A percentile compares a stretch with the other conserved stretches of the same genome.
These are phyloP conservation scores for Cetoscarus ocellatus DNA, from an alignment of 2,797 vertebrate genomes.

Conservation along the genomic window DNA sequence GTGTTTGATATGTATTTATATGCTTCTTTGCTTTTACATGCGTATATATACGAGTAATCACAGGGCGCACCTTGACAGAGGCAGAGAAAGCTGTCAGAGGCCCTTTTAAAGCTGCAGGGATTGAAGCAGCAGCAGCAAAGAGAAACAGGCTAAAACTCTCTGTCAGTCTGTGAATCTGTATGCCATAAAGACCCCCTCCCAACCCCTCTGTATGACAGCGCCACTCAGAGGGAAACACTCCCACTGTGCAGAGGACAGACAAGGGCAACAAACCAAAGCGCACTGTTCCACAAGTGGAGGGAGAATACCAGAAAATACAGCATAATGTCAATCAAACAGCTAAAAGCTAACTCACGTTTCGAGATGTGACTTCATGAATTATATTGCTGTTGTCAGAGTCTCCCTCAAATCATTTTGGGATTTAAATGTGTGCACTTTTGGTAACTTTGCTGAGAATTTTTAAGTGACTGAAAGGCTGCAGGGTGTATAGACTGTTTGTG, in stretches of 20 bases:
- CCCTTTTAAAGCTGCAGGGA: conserved; percentile 48
- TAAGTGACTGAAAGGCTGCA: neutral
- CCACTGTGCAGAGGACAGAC: conserved; percentile 68
- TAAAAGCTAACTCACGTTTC: conserved; percentile 48
- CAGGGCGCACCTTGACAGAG: conserved; percentile 52
- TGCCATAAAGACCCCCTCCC: conserved; percentile 61
- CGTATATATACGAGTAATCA: conserved; percentile 29
- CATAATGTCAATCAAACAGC: conserved; percentile 53
- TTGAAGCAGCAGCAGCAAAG: conserved; percentile 40
- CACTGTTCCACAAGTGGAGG: conserved; percentile 33
- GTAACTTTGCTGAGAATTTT: conserved; percentile 18
- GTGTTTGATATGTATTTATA: conserved; percentile 35
- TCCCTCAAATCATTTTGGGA: conserved; percentile 16
- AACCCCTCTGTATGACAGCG: conserved; percentile 47
- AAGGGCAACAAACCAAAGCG: conserved; percentile 62
- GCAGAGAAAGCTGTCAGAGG: conserved; percentile 49
- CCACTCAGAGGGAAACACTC: conserved; percentile 56
- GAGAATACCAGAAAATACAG: conserved; percentile 40
- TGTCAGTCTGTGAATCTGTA: conserved; percentile 60
- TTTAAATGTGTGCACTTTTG: conserved; percentile 26
- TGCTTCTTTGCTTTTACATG: neutral
- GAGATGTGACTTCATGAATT: conserved; percentile 19
- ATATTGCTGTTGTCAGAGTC: conserved; percentile 38
- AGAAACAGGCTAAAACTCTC: conserved; percentile 47
- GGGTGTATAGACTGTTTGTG: conserved; percentile 18